Evolutionary conservation across 2,888 invertebrate species (phyloP).

Genomic region (Brachyopa scutellaris): DNA sequence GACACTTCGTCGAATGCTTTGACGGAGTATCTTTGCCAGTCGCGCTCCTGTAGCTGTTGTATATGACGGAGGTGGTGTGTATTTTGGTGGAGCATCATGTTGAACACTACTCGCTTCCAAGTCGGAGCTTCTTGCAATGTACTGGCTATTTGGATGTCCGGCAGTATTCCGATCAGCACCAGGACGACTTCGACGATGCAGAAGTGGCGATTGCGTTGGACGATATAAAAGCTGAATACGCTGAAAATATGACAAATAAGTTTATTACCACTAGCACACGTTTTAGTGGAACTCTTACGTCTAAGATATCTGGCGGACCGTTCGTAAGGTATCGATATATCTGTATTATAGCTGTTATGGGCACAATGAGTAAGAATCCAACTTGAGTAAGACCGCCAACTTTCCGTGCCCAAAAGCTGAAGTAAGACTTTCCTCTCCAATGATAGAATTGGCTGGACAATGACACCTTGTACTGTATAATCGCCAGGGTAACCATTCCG

Average conservation of each 20-base stretch:
- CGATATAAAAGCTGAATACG: slow-evolving; percentile 92
- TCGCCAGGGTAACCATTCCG: slow-evolving; percentile 88
- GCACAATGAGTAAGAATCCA: slow-evolving; percentile 88
- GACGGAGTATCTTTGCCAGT: slow-evolving; percentile 88
- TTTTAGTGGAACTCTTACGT: slow-evolving; percentile 85
- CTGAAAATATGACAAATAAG: slow-evolving; percentile 82
- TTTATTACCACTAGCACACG: neutral
- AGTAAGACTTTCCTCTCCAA: slow-evolving; percentile 88
- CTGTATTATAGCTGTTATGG: slow-evolving; percentile 83
- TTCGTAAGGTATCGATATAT: slow-evolving; percentile 90
- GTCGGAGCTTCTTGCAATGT: slow-evolving; percentile 59
- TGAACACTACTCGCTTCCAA: slow-evolving; percentile 75
- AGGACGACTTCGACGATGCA: slow-evolving; percentile 77
- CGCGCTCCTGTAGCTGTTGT: slow-evolving; percentile 95
- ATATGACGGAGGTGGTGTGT: slow-evolving; percentile 96
- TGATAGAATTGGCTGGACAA: slow-evolving; percentile 86
- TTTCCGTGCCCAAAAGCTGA: slow-evolving; percentile 91
- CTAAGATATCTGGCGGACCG: slow-evolving; percentile 93
- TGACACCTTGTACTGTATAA: slow-evolving; percentile 88
- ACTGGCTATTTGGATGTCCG: slow-evolving; percentile 61
- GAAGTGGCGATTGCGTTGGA: slow-evolving; percentile 84
- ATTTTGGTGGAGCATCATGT: slow-evolving; percentile 94
- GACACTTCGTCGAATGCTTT: slow-evolving; percentile 90
- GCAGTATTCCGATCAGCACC: slow-evolving; percentile 68
- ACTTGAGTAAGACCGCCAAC: slow-evolving; percentile 90